Evolutionary conservation across 2,888 invertebrate species (phyloP).

Genomic region (Creontiades dilutus): DNA sequence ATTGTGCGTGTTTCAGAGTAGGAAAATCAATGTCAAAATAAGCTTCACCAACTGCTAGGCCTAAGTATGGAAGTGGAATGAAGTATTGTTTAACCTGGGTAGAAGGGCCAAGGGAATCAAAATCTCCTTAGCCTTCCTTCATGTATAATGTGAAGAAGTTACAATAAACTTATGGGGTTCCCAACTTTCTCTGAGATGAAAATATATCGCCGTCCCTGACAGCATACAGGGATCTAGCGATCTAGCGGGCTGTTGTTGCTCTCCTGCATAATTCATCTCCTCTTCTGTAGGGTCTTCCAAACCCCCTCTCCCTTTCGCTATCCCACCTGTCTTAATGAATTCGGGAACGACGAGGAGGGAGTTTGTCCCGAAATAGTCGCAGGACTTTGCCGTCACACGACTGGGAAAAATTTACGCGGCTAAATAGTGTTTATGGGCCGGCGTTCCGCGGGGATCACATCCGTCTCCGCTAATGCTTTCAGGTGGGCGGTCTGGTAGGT

Average conservation of each 20-base stretch:
- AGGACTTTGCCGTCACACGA: not conserved
- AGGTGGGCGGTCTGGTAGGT: not conserved
- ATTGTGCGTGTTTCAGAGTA: too few relatives aligned
- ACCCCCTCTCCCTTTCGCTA: not conserved
- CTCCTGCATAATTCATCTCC: slow-evolving; percentile 12
- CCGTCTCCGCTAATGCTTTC: not conserved
- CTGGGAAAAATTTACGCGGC: not conserved
- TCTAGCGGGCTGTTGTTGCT: not conserved
- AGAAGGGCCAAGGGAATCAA: too few relatives aligned
- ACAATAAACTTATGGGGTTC: not conserved
- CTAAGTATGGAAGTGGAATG: too few relatives aligned
- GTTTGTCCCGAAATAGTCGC: not conserved
- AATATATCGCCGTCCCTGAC: not conserved
- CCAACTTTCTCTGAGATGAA: not conserved
- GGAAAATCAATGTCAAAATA: too few relatives aligned
- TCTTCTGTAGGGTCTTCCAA: not conserved
- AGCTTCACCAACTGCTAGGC: too few relatives aligned
- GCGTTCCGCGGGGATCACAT: slow-evolving; percentile 28
- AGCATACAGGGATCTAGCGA: not conserved
- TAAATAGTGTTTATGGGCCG: not conserved
- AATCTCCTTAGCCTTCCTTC: too few relatives aligned
- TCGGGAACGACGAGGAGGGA: not conserved
- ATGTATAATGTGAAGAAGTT: not conserved
- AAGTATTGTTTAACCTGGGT: too few relatives aligned
- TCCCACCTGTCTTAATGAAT: not conserved